A percentile compares a stretch with the other conserved stretches of the same genome.
phyloP scores from a whole-genome alignment of 1,140 invertebrate genomes.

The Reticulitermes speratus region DNA sequence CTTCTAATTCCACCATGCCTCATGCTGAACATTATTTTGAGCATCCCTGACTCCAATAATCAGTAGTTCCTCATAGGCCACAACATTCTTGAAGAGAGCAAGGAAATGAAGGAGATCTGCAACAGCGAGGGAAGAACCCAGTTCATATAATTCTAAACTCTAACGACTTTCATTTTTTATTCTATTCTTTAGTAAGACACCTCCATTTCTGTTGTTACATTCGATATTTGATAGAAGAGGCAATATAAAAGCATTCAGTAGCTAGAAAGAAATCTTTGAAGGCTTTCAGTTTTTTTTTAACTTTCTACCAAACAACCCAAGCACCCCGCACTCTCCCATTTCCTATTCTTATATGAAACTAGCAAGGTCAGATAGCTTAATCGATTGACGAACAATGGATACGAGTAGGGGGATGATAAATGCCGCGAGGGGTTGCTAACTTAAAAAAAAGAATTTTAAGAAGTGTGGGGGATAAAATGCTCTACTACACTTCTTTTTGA shows the following conservation, averaged over 20 bases:
- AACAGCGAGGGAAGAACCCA: too few species aligned
- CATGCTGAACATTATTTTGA: background rate
- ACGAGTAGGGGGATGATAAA: conserved; percentile 23
- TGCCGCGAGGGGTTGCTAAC: conserved; percentile 24
- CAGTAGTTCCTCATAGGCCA: background rate
- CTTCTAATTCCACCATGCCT: too few species aligned
- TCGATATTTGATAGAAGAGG: background rate
- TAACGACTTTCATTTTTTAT: conserved; percentile 7
- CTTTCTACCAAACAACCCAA: too few species aligned
- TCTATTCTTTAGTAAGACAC: background rate
- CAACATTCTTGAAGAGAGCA: background rate
- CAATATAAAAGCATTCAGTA: too few species aligned
- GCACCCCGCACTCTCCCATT: too few species aligned
- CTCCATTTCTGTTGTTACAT: background rate
- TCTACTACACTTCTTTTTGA: background rate
- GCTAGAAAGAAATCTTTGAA: too few species aligned
- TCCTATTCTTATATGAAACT: too few species aligned
- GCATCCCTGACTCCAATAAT: background rate
- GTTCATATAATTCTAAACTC: background rate
- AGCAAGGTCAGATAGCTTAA: conserved; percentile 26
- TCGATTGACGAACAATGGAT: conserved; percentile 21
- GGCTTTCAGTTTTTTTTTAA: too few species aligned
- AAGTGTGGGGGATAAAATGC: conserved; percentile 8
- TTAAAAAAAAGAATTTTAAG: background rate
- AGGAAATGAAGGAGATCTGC: background rate